Evolutionary conservation across 2,113 vertebrate genomes (phyloP).

Genomic region (Lethenteron camtschaticum): DNA sequence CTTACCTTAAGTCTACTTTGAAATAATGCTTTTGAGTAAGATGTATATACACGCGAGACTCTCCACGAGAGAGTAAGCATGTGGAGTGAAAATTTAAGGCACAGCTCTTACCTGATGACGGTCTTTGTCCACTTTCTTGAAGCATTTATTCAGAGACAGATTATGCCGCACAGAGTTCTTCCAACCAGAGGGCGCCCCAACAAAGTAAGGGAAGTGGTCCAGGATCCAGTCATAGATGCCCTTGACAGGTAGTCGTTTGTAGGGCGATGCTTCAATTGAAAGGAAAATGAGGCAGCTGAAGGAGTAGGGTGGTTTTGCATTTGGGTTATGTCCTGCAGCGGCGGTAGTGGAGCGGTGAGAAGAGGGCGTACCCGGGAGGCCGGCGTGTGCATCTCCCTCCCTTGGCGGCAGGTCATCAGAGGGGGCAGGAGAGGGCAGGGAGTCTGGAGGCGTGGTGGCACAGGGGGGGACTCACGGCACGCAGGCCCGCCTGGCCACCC

Average conservation of each 20-base stretch:
- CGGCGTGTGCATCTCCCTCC: too few species aligned
- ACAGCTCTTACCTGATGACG: constrained; percentile 61
- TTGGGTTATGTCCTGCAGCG: constrained; percentile 65
- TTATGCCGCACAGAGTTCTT: constrained; percentile 98
- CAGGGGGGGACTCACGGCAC: constrained; percentile 70
- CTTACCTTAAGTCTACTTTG: too few species aligned
- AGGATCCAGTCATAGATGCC: constrained; percentile 99
- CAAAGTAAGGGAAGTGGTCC: constrained; percentile 95
- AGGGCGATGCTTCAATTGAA: constrained; percentile 88
- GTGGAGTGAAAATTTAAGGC: too few species aligned
- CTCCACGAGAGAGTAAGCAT: too few species aligned
- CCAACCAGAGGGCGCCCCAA: constrained; percentile 87
- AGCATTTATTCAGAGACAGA: constrained; percentile 93
- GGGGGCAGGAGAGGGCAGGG: constrained; percentile 48
- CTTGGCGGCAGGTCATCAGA: constrained; percentile 31
- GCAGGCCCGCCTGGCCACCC: constrained; percentile 57
- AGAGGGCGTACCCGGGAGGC: constrained; percentile 20
- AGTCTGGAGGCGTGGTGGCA: constrained; percentile 21
- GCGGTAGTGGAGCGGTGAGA: constrained; percentile 56
- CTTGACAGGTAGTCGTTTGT: constrained; percentile 84
- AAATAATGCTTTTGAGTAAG: too few species aligned
- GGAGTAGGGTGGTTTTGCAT: constrained; percentile 87
- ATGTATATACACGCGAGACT: too few species aligned
- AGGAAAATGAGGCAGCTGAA: constrained; percentile 99
- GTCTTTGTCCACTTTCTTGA: constrained; percentile 99